Evolutionary conservation across 2,888 invertebrate genomes (phyloP).

Genomic region (Polydrusus cervinus): DNA sequence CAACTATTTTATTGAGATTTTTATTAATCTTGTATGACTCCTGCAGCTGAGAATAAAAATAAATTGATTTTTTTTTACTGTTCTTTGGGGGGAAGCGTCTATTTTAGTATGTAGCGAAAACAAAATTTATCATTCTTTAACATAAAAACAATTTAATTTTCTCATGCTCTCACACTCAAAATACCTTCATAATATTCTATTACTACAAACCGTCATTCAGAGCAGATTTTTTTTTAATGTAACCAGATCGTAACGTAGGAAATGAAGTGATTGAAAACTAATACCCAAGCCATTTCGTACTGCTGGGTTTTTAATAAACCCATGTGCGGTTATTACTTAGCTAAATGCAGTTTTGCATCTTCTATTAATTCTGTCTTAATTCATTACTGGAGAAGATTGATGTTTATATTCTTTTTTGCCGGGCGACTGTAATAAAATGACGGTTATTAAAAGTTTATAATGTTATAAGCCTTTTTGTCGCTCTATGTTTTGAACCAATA

Average conservation of each 20-base stretch:
- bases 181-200: constrained; percentile 29
- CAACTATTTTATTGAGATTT: no score
- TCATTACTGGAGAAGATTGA: constrained; percentile 58
- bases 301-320: constrained; percentile 43
- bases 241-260: constrained; percentile 53
- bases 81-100: no score
- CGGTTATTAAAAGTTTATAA: no score
- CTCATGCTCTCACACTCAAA: constrained; percentile 1
- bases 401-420: constrained; percentile 52
- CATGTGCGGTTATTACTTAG: constrained; percentile 47
- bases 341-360: constrained; percentile 54
- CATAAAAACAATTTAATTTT: no score
- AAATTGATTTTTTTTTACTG: no score
- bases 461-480: no score
- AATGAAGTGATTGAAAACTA: constrained; percentile 59
- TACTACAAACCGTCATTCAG: background rate
- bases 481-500: no score
- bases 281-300: constrained; percentile 52
- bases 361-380: constrained; percentile 59
- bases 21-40: no score
- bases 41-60: no score
- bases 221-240: background rate
- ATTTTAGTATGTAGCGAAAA: no score
- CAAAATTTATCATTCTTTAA: no score
- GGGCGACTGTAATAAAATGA: background rate